Evolutionary conservation across 1,140 invertebrate species (phyloP), one percentile per base, ranked within the genome.

Genomic region (Orchesella cincta): DNA sequence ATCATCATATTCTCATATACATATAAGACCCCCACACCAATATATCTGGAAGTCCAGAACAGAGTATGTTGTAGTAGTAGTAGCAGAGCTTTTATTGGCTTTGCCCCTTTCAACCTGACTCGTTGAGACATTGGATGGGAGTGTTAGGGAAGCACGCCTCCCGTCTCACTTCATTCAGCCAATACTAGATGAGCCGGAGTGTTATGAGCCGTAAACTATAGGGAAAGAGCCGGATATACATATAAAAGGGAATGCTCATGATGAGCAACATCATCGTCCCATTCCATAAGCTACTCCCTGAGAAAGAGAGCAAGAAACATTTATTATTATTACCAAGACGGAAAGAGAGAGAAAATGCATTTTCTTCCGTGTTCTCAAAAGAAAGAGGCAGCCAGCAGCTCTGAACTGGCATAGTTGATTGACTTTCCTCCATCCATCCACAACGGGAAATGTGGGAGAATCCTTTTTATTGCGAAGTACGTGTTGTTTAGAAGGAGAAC

Each of bases 341-440:
- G 26, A 33, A 46, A 46, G 39, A 46, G 20, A 46, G 39, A 33
- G 62, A 67, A 67, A 31, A 67, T 31, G 54, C 23, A 46, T 46
- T 8, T 46, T 46, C 8, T 46, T 8, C 39, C 8, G 20, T 46
- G 39, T 20, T 46, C 8, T 46, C 8, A 20, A 20, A 46, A 12
- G 39, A 46, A 46, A 12, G 39, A 12, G 39, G 39, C 39, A n/a
- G n/a, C n/a, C n/a, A n/a, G n/a, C n/a, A n/a, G n/a, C n/a, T n/a
- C n/a, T n/a, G n/a, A n/a, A n/a, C n/a, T 67, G 62, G 62, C 62
- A 67, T 29, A 67, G 26, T 67, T 67, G 62, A 67, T 67, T 67
- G 62, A 67, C 62, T 67, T n/a, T 67, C 62, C 62, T 67, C 31
- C 62, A 67, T 67, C 62, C 62, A 67, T 67, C 62, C 62, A 67